Evolutionary conservation across 2,888 invertebrate genomes (phyloP), one percentile per base, ranked within the genome.

Genomic region (Lasioglossum figueresi): DNA sequence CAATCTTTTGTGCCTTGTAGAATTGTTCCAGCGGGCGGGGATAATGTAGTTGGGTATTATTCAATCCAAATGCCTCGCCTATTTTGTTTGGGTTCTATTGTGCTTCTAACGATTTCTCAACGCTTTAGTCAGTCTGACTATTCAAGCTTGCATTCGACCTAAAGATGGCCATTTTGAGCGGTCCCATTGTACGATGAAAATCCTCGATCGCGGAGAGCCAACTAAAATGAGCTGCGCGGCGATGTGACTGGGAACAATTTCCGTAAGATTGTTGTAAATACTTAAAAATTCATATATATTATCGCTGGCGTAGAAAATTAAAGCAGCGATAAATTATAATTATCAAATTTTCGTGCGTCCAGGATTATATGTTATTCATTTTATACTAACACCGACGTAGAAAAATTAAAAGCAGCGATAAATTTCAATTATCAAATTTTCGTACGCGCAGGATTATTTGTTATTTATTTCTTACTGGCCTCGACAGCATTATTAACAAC

Each of bases 1-100:
- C 72, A 77, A 78, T 78, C 81, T 73, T 81, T 81, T 68, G 72
- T 66, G 48, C n/a, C 19, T n/a, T 40, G 16, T 19, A 66, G 72
- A 52, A 81, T 81, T 52, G 81, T 31, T 56, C 40, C 52, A 27
- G 66, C 63, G 40, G 16, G 31, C 72, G 66, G 23, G 45, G 77
- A 77, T 37, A 77, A 73, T 45, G 72, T 59, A n/a, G 48, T 71
- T 37, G 71, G 71, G 71, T 43, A 71, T 71, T 71, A 43, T 43
- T 71, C 40, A 43, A 71, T 71, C 71, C 43, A 43, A 43, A 71
- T 43, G 71, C 27, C 43, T 71, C 71, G 71, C 40, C 43, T 71
- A 71, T 71, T 71, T 71, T 71, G 71, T 43, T 71, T 70, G 40
- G 70, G 37, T n/a, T 70, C 70, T 70, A 70, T 70, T 70, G 37